Evolutionary conservation across 2,888 invertebrate genomes (phyloP), one percentile per base, ranked within the genome.

Genomic region (Eupeodes luniger): DNA sequence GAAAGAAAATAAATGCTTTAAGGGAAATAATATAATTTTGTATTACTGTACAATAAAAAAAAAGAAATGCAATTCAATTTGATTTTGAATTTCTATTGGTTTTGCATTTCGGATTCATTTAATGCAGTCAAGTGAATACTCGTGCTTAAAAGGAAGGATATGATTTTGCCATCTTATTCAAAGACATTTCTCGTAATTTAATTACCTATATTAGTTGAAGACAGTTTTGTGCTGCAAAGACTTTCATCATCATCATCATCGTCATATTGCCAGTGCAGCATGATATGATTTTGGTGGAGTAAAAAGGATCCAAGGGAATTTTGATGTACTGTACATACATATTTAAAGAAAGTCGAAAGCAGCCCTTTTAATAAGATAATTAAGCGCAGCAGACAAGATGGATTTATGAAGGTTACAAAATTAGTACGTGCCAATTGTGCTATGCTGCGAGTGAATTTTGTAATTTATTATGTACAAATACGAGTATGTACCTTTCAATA

Each of bases 41-140:
- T 27, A 27, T 27, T 3, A 27, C 27, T 40, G 40, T 40, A 40
- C 66, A 74, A 61, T 40, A n/a, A 16, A 11, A 62, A 62, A 14
- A 70, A 9, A 62, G 7, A 27, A 64, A 67, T 83, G 78, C 78
- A 74, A 78, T 78, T 61, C 61, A 55, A 83, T 62, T 61, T 53
- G 27, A 83, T 40, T 40, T 36, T 53, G 27, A 27, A 55, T 19
- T 19, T 72, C 78, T 69, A 6, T 19, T 47, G 27, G 16, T 53
- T 61, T 44, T 53, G 16, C 2, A 49, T 47, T 66, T 40, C 14
- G 12, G 51, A 82, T 77, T 40, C 61, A 53, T 19, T 62, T 6
- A 12, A 49, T 77, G 27, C 19, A 66, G 27, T 14, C n/a, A 77
- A 57, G 11, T 51, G 66, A 61, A 83, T 67, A 3, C 4, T 7